Evolutionary conservation across 2,113 vertebrate species (phyloP).

Genomic region (Lichenostomus cassidix): DNA sequence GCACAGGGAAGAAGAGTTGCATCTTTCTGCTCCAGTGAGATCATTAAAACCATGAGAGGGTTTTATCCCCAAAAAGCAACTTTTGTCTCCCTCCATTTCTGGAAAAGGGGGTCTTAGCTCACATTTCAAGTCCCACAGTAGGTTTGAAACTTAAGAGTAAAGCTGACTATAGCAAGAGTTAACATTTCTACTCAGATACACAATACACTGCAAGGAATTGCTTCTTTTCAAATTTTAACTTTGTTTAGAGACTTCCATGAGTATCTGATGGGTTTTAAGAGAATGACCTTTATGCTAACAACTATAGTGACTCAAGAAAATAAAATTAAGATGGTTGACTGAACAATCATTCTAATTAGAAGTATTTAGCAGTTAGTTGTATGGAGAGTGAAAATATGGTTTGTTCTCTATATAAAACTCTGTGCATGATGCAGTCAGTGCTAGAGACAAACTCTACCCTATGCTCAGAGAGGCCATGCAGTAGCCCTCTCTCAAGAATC

Average conservation of each 20-base stretch:
- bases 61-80: not conserved
- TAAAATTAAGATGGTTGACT: not conserved
- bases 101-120: not conserved
- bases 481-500: slow-evolving; percentile 54
- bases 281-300: not conserved
- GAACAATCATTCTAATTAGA: not conserved
- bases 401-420: not conserved
- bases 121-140: not conserved
- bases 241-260: not conserved
- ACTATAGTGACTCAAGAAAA: not conserved
- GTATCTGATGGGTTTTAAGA: not conserved
- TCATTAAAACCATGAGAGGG: not conserved
- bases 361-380: not conserved
- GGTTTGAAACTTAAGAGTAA: not conserved
- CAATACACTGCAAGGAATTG: not conserved
- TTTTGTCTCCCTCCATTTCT: not conserved
- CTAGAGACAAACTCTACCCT: slow-evolving; percentile 50
- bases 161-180: not conserved
- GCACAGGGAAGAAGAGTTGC: not conserved
- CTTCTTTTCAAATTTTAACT: not conserved
- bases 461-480: slow-evolving; percentile 71
- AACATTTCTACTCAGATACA: not conserved
- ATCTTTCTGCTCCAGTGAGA: slow-evolving; percentile 13
- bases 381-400: not conserved
- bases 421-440: not conserved